Evolutionary conservation across 2,113 vertebrate species (phyloP), one percentile per base, ranked within the genome.

Genomic region (Corydoras sp.): DNA sequence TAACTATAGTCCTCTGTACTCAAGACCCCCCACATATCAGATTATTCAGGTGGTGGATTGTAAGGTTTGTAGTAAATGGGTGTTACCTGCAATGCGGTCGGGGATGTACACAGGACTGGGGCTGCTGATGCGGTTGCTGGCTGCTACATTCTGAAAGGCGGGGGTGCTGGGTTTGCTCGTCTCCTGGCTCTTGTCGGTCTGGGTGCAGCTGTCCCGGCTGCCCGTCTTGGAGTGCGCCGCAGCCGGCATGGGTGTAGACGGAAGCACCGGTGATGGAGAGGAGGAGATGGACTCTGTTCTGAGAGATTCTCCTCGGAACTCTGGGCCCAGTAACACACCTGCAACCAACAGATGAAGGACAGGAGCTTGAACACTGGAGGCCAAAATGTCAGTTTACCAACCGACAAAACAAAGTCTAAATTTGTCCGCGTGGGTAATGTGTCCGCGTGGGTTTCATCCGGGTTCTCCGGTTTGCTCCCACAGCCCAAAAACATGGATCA

Each of bases 141-240:
- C 76, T 0, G 87, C 82, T 78, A 86, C 84, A 71, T 83, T 88
- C 79, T 89, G 87, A 58, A 86, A 77, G n/a, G 85, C 80, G 0
- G 87, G 81, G 7, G 86, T 84, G 77, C 84, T 86, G 65, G 86
- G 74, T 62, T 96, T 98, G 84, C 83, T 87, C 7, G 87, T 81
- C 32, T 93, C 93, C 0, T 71, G 87, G 55, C 91, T 90, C 71
- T 92, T 85, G 54, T 99, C 96, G 0, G 95, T 99, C 83, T 99
- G 97, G 0, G 96, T 98, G 87, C 91, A 94, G 86, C 95, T 97
- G 86, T 99, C 97, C 53, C 92, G 89, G 87, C 97, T 99, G 83
- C 95, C 94, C 0, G 94, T 96, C 86, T 99, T 99, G 0, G 94
- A 95, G 85, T 99, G 97, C 9, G 77, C 15, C 48, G 91, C 90